Base-by-base conservation (phyloP, 2,888 invertebrate species). In the Aricia artaxerxes region DNA sequence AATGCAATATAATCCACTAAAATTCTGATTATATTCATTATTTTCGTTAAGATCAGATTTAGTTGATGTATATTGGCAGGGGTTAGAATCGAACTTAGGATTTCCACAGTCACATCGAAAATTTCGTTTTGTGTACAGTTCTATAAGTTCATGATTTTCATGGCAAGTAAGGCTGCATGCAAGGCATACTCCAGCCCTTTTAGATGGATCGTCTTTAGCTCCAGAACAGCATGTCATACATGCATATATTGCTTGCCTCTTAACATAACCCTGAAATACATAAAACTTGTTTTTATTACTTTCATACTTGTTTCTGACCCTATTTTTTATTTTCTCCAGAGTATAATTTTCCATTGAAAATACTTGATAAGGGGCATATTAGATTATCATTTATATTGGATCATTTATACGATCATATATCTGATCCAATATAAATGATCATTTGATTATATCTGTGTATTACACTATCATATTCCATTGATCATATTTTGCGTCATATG, bases 31-130 rank as follows among this genome's bases (percentile, higher is more conserved):
- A 88, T 99, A 98, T 7, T 90, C 88, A 90, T 98, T 99, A 75
- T 95, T 94, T 64, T 92, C 91, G 89, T 99, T 99, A 0, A 91
- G 81, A 2, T 95, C 93, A 80, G 93, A 92, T 95, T 98, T 92
- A 85, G 93, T 95, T 86, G 95, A 91, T 80, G 95, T 95, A 79
- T 98, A 95, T 83, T 95, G 96, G 89, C 98, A 98, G 49, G 95
- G 95, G 80, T 95, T 93, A 0, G 92, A 94, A n/a, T 94, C 92
- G 87, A 98, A 97, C 85, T 97, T 97, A 1, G 95, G 95, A 88
- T 97, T 98, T 57, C 98, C 98, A 92, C 99, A 99, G 90, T 99
- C 99, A 91, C 99, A 99, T 75, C 98, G 96, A 87, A 99, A 99
- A 90, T 98, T 97, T 79, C 99, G 95, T 89, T 99, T 99, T 0